Percentiles rank a stretch among this genome's conserved stretches.
phyloP scores from a whole-genome alignment of 64 coral and sea anemone species.

The Anthopleura sola region DNA sequence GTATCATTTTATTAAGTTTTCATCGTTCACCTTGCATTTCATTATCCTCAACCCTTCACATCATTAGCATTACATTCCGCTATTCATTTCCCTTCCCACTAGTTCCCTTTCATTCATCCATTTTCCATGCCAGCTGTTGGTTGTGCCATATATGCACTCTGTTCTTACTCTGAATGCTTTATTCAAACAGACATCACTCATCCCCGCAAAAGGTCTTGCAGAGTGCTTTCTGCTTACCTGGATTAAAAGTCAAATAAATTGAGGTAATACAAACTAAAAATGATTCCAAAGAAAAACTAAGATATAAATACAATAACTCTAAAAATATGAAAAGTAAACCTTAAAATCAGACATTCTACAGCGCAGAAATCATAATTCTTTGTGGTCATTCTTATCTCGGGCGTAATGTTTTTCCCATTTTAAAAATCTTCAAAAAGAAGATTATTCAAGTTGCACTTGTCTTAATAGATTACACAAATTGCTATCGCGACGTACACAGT shows the following conservation, averaged over 20 bases:
- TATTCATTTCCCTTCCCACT: background rate
- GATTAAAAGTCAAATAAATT: constrained; percentile 24
- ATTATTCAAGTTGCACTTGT: no score
- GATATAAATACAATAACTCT: background rate
- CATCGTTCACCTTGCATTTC: background rate
- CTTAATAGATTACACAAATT: no score
- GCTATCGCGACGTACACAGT: no score
- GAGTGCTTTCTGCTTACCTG: constrained; percentile 29
- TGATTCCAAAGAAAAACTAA: background rate
- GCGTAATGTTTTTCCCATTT: no score
- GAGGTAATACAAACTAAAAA: constrained; percentile 24
- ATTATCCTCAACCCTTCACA: background rate
- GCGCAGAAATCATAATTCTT: background rate
- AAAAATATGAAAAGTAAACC: background rate
- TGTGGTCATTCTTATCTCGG: background rate
- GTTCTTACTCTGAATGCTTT: constrained; percentile 28
- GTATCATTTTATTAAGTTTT: background rate
- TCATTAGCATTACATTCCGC: no score
- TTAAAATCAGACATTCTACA: background rate
- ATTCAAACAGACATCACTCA: background rate
- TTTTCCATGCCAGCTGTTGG: background rate
- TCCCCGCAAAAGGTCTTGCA: constrained; percentile 38
- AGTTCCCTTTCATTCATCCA: background rate
- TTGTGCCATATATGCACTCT: background rate
- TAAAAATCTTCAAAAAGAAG: no score